Evolutionary conservation across 2,888 invertebrate genomes (phyloP).

Genomic region (Chalcosyrphus nemorum): DNA sequence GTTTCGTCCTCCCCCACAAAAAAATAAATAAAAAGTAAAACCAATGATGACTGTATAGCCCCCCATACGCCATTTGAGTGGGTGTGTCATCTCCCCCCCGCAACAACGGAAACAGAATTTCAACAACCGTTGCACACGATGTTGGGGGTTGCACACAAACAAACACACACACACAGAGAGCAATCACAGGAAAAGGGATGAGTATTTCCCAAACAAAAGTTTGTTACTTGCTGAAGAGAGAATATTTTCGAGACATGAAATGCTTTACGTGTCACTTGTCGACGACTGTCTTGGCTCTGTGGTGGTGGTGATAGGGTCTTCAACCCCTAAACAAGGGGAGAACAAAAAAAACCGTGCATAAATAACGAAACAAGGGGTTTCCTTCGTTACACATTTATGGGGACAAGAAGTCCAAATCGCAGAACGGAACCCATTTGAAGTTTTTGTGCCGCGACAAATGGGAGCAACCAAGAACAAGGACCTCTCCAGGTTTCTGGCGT

Average conservation of each 20-base stretch:
- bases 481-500: constrained; percentile 23
- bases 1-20: background rate
- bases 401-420: background rate
- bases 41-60: constrained; percentile 45
- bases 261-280: constrained; percentile 66
- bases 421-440: background rate
- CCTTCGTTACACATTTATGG: constrained; percentile 46
- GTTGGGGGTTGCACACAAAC: constrained; percentile 18
- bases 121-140: constrained; percentile 30
- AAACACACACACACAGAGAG: too few species aligned
- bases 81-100: constrained; percentile 55
- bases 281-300: constrained; percentile 27
- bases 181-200: constrained; percentile 21
- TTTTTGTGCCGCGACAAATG: background rate
- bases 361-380: constrained; percentile 48
- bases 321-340: constrained; percentile 56
- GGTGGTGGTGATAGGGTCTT: constrained; percentile 64
- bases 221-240: constrained; percentile 38
- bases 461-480: background rate
- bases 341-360: too few species aligned
- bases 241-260: constrained; percentile 59
- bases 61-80: constrained; percentile 9
- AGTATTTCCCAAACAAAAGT: constrained; percentile 58
- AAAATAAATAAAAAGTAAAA: background rate
- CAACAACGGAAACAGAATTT: constrained; percentile 57